These are phyloP conservation scores for Orthonychiurus folsomi DNA, from an alignment of 2,888 invertebrate species.

Conservation along the genomic window DNA sequence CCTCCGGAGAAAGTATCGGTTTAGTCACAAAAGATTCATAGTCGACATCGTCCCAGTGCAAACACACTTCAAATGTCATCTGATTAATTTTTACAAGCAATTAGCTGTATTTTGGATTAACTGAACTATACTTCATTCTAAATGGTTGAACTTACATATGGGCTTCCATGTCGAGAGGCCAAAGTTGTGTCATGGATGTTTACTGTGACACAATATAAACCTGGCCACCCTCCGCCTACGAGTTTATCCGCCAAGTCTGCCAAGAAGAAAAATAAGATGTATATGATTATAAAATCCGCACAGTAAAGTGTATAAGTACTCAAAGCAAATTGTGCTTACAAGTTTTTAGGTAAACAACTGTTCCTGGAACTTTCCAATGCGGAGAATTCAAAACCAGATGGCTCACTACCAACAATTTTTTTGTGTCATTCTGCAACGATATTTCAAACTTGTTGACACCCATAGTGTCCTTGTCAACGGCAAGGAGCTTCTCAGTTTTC, in stretches of 20 bases:
- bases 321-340: slow-evolving; percentile 19
- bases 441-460: slow-evolving; percentile 27
- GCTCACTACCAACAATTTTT: slow-evolving; percentile 22
- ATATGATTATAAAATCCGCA: too few species aligned
- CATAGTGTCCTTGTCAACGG: slow-evolving; percentile 26
- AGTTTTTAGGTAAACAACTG: slow-evolving; percentile 18
- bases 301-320: too few species aligned
- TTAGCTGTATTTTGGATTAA: neutral
- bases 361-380: slow-evolving; percentile 9
- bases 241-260: neutral
- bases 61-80: slow-evolving; percentile 31
- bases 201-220: slow-evolving; percentile 32
- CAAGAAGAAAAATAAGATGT: neutral
- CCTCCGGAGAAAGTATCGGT: neutral
- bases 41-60: slow-evolving; percentile 26
- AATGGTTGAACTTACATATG: slow-evolving; percentile 18
- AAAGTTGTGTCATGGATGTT: slow-evolving; percentile 31
- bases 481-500: neutral
- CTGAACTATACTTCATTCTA: neutral
- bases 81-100: slow-evolving; percentile 12
- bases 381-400: neutral
- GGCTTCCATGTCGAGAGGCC: slow-evolving; percentile 15
- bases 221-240: slow-evolving; percentile 21
- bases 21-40: neutral
- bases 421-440: slow-evolving; percentile 32